Conservation (phyloP, 2,113 vertebrate species). For the Rousettus leschenaultii region DNA sequence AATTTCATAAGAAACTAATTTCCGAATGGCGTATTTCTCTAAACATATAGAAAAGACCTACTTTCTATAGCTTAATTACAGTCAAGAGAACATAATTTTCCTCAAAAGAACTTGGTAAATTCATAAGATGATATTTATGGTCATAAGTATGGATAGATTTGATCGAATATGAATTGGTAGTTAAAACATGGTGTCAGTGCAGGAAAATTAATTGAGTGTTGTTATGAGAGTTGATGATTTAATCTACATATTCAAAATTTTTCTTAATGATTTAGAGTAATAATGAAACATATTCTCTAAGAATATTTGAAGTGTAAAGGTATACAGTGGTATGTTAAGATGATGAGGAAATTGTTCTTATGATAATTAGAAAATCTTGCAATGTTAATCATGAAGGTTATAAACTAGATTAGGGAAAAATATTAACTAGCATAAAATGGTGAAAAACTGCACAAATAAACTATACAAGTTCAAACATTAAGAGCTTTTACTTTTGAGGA, state of each 20-base stretch:
- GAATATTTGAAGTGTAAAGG: neutral
- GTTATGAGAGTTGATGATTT: neutral
- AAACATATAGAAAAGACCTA: neutral
- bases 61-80: neutral
- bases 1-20: neutral
- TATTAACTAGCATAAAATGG: neutral
- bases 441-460: neutral
- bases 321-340: neutral
- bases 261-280: neutral
- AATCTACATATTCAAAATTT: neutral
- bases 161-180: neutral
- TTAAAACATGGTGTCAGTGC: neutral
- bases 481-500: neutral
- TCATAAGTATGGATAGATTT: neutral
- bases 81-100: neutral
- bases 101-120: neutral
- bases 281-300: neutral
- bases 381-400: neutral
- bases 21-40: neutral
- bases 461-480: neutral
- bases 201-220: neutral
- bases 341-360: neutral
- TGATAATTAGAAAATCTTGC: neutral
- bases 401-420: neutral
- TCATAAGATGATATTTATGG: neutral